Conservation (phyloP, 2,797 vertebrate genomes). For the Onychomys arenicola region DNA sequence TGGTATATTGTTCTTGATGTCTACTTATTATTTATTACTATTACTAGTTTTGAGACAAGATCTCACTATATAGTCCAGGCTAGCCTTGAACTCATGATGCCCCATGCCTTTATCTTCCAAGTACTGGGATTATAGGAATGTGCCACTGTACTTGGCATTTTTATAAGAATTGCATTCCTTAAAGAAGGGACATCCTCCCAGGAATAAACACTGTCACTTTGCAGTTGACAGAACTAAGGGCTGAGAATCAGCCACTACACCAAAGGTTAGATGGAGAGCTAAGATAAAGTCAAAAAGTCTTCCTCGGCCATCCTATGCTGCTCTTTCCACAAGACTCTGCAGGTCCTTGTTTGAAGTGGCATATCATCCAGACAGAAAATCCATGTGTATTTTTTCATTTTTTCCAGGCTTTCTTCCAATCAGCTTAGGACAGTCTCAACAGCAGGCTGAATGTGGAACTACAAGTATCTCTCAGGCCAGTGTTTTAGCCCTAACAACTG, state of each 20-base stretch:
- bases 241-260: background rate
- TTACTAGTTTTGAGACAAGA: background rate
- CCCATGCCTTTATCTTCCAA: background rate
- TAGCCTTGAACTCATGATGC: background rate
- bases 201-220: background rate
- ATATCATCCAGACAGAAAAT: constrained; percentile 19
- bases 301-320: background rate
- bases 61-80: background rate
- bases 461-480: background rate
- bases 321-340: background rate
- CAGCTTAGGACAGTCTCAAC: background rate
- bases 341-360: background rate
- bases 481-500: background rate
- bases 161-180: background rate
- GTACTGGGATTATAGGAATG: background rate
- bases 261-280: background rate
- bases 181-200: background rate
- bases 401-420: background rate
- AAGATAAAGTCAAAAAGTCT: background rate
- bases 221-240: constrained; percentile 29
- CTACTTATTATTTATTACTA: background rate
- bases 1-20: background rate
- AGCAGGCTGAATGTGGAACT: background rate
- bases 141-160: background rate
- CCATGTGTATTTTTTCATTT: background rate